A percentile compares a stretch with the other conserved stretches of the same genome.
phyloP scores from a whole-genome alignment of 2,888 invertebrate species.

The Hypercompe scribonia region DNA sequence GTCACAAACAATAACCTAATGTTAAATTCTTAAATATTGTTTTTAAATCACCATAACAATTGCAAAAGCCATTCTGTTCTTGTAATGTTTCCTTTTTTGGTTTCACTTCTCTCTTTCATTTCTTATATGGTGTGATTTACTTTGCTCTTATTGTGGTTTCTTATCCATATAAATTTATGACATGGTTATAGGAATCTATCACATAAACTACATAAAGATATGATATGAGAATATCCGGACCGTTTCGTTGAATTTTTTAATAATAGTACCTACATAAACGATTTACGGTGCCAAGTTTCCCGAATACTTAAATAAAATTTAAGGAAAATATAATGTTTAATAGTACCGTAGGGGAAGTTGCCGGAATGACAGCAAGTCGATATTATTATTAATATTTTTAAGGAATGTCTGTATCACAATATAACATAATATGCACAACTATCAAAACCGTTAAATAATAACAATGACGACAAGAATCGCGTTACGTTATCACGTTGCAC shows the following conservation, averaged over 20 bases:
- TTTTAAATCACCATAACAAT: neutral
- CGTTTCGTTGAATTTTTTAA: neutral
- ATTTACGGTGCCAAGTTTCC: too few species aligned
- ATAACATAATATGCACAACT: neutral
- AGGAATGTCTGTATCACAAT: neutral
- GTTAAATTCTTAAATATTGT: neutral
- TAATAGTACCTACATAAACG: too few species aligned
- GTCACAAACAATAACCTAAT: neutral
- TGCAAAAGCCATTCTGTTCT: neutral
- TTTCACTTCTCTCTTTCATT: neutral
- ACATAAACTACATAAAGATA: neutral
- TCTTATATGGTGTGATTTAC: neutral
- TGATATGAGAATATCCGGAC: neutral
- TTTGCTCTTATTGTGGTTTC: neutral
- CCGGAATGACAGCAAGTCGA: neutral
- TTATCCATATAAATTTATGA: neutral
- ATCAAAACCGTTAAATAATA: neutral
- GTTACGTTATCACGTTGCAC: neutral
- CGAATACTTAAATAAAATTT: too few species aligned
- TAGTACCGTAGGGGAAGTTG: neutral
- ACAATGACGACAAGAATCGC: neutral
- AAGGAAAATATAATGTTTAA: too few species aligned
- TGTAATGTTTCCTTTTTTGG: neutral
- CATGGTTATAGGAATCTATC: neutral
- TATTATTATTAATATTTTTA: neutral